Conservation (phyloP, 2,888 invertebrate genomes). For the Ophioninae sp. region DNA sequence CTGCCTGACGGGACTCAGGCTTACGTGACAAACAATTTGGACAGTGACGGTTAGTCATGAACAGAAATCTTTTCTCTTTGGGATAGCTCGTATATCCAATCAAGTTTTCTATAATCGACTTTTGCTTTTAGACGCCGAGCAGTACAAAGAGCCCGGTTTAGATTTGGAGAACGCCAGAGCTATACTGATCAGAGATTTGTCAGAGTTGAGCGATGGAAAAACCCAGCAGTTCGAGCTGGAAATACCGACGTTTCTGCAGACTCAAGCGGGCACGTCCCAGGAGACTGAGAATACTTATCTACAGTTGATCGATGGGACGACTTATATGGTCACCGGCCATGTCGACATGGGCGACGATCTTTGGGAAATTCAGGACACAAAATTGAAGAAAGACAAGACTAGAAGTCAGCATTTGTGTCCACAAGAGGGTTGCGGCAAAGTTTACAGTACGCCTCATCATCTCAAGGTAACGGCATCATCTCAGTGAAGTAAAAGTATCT, state of each 20-base stretch:
- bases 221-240: slow-evolving; percentile 74
- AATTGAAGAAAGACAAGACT: slow-evolving; percentile 70
- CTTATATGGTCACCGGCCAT: slow-evolving; percentile 75
- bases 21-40: slow-evolving; percentile 72
- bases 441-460: slow-evolving; percentile 82
- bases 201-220: slow-evolving; percentile 74
- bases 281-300: slow-evolving; percentile 72
- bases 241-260: slow-evolving; percentile 68
- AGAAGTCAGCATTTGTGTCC: slow-evolving; percentile 79
- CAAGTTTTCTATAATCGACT: slow-evolving; percentile 10
- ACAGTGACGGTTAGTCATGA: slow-evolving; percentile 43
- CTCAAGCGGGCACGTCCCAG: slow-evolving; percentile 65
- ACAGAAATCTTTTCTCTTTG: background rate
- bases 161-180: slow-evolving; percentile 74
- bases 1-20: slow-evolving; percentile 79
- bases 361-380: slow-evolving; percentile 74
- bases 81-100: background rate
- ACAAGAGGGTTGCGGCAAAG: slow-evolving; percentile 81
- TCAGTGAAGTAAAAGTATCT: too few relatives aligned
- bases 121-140: slow-evolving; percentile 24
- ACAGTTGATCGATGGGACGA: slow-evolving; percentile 74
- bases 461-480: slow-evolving; percentile 78
- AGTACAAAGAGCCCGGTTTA: slow-evolving; percentile 66
- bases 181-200: slow-evolving; percentile 74
- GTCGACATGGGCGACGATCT: slow-evolving; percentile 71